A percentile compares a stretch with the other conserved stretches of the same genome.
Conservation (phyloP, 2,797 vertebrate species). For the Eulemur mongoz region DNA sequence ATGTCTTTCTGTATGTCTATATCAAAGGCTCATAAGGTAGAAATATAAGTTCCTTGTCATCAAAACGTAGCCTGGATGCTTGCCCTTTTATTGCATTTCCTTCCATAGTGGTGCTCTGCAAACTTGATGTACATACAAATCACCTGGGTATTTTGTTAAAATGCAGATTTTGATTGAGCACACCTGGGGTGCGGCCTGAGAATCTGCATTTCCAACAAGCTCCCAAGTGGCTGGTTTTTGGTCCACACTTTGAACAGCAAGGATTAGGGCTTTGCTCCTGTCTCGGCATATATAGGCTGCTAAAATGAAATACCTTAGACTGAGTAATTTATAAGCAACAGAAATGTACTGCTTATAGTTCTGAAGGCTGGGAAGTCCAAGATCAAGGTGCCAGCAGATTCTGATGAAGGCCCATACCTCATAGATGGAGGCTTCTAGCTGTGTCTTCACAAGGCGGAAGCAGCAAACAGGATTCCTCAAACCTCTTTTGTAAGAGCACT, state of each 20-base stretch:
- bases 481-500: background rate
- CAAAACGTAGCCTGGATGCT: background rate
- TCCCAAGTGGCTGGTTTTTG: background rate
- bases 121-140: background rate
- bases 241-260: background rate
- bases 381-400: background rate
- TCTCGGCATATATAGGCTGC: background rate
- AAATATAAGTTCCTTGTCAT: background rate
- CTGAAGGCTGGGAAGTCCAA: background rate
- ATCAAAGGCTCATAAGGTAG: background rate
- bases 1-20: background rate
- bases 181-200: background rate
- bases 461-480: fast-evolving
- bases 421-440: too few species aligned
- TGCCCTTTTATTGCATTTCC: background rate
- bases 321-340: background rate
- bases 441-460: background rate
- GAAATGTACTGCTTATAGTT: background rate
- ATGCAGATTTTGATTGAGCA: background rate
- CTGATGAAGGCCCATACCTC: background rate
- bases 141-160: background rate
- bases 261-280: background rate
- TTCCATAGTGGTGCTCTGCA: background rate
- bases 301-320: background rate
- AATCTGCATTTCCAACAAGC: background rate